These are phyloP conservation scores for Ceriagrion tenellum DNA, from an alignment of 2,888 invertebrate species.

Conservation along the genomic window DNA sequence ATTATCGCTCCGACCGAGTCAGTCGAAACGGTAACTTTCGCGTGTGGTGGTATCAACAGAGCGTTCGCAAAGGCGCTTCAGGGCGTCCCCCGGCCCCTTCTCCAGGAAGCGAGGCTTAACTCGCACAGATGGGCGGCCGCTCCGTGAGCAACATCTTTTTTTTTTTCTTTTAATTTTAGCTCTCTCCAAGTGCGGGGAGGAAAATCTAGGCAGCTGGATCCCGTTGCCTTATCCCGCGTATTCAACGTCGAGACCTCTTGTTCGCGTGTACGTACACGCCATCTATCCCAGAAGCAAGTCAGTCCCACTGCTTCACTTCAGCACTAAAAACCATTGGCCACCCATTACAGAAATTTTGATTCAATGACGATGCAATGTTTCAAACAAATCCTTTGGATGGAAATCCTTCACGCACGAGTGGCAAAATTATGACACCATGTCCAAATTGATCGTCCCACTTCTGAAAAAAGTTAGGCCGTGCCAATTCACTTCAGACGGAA, in stretches of 20 bases:
- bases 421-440: too few species aligned
- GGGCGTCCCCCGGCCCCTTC: not conserved
- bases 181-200: not conserved
- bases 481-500: too few species aligned
- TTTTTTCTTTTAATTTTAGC: not conserved
- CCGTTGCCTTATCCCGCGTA: not conserved
- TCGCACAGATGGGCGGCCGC: not conserved
- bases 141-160: not conserved
- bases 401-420: too few species aligned
- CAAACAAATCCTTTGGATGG: too few species aligned
- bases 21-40: not conserved
- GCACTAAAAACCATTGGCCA: too few species aligned
- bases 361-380: too few species aligned
- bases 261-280: not conserved
- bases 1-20: too few species aligned
- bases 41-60: not conserved
- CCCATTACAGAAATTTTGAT: too few species aligned
- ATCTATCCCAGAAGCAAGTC: too few species aligned
- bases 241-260: not conserved
- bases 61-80: not conserved
- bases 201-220: not conserved
- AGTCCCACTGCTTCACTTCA: too few species aligned
- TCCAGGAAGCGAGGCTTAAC: not conserved
- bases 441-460: too few species aligned
- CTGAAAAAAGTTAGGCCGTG: too few species aligned